Evolutionary conservation across 2,797 vertebrate genomes (phyloP), one percentile per base, ranked within the genome.

Genomic region (Coilia nasus): DNA sequence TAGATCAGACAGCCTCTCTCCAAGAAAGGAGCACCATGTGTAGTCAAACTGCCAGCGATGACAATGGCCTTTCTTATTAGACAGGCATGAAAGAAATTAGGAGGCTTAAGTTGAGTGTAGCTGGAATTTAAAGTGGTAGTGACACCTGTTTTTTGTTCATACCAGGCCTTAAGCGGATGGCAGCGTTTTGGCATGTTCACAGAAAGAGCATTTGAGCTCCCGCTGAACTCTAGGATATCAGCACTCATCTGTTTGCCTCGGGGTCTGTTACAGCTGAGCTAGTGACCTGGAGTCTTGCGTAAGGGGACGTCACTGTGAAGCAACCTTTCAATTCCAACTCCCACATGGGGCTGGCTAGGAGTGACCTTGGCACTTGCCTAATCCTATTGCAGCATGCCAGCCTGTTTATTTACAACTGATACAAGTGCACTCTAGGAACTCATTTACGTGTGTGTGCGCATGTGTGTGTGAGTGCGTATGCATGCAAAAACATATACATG

Each of bases 361-460:
- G 67, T 75, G 67, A 75, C 67, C 67, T 41, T 75, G 67, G 67
- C 31, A 1, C 28, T 4, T 1, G 17, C 12, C 67, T 75, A 75
- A 75, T 75, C 31, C 35, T 35, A 75, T 15, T 75, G 67, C 28
- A 25, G 67, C 31, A 75, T 75, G 67, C 67, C 67, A 75, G 67
- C 2, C 31, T 75, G 67, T 75, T 75, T 75, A 75, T 41, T 75
- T 75, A 75, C 67, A 35, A 75, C 31, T 7, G 67, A 75, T 75
- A 41, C 28, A 75, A 41, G 28, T 71, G 67, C 67, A 75, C 67
- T 75, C 67, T 31, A 75, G 67, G 67, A 75, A 75, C 64, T 75
- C 67, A 75, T 75, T 75, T 15, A 75, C 31, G 67, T 35, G 67
- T 35, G 28, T 17, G 25, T 71, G 25, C 12, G 64, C 14, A 25